These are phyloP conservation scores for Sceloporus tristichus DNA, from an alignment of 2,113 vertebrate genomes.

Conservation along the genomic window DNA sequence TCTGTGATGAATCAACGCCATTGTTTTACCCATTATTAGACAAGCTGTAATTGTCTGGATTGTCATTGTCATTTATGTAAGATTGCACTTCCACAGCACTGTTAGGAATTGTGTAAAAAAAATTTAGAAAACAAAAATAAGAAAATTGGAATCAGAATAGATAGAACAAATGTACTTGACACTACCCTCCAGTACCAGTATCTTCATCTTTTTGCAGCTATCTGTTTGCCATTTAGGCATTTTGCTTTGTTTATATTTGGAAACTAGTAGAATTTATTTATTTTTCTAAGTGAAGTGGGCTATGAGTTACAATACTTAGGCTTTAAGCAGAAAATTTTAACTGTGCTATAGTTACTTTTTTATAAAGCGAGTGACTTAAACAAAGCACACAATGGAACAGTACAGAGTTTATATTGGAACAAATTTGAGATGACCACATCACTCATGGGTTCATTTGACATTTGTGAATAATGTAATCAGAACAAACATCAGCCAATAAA, in stretches of 20 bases:
- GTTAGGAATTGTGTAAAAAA: not conserved
- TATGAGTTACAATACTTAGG: constrained; percentile 4
- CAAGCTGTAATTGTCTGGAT: not conserved
- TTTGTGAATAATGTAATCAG: constrained; percentile 17
- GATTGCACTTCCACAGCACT: not conserved
- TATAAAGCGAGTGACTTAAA: constrained; percentile 10
- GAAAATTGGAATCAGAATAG: not conserved
- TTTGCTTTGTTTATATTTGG: not conserved
- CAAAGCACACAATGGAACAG: constrained; percentile 25
- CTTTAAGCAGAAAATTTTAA: constrained; percentile 12
- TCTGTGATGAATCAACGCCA: not conserved
- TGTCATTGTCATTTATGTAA: not conserved
- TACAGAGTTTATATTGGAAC: constrained; percentile 22
- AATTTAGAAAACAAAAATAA: not conserved
- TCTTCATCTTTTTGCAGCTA: not conserved
- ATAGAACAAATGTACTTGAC: not conserved
- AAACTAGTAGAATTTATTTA: not conserved
- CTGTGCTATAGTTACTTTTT: not conserved
- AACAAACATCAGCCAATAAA: constrained; percentile 19
- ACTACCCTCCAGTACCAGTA: too few species aligned
- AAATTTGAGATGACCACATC: constrained; percentile 17
- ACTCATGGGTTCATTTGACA: constrained; percentile 28
- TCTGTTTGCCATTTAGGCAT: not conserved
- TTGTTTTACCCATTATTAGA: not conserved
- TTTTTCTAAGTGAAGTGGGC: not conserved